Percentiles rank a stretch among this genome's conserved stretches.
phyloP scores from a whole-genome alignment of 2,797 vertebrate genomes.

The Lithobates pipiens region DNA sequence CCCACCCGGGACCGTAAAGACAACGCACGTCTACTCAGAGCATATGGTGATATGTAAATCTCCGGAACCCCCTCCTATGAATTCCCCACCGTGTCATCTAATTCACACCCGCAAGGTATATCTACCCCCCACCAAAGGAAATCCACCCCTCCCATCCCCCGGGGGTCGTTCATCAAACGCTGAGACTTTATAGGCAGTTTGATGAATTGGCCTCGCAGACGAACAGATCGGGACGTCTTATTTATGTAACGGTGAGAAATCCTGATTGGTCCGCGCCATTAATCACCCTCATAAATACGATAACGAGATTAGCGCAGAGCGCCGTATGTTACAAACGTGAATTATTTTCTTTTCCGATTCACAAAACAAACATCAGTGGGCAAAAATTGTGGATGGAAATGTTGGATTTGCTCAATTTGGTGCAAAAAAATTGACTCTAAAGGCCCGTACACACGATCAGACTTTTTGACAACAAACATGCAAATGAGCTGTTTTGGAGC shows the following conservation, averaged over 20 bases:
- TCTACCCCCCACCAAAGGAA: not conserved
- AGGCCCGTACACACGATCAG: too few species aligned
- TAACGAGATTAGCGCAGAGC: not conserved
- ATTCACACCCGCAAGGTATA: not conserved
- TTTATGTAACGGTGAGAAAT: not conserved
- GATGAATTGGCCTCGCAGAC: conserved; percentile 10
- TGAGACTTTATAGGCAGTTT: not conserved
- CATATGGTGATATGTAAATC: not conserved
- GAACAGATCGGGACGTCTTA: conserved; percentile 8
- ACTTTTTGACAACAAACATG: too few species aligned
- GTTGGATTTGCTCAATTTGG: too few species aligned
- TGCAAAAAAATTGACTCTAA: too few species aligned
- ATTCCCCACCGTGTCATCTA: not conserved
- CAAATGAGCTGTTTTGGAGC: too few species aligned
- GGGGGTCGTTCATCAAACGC: not conserved
- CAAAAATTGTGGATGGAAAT: too few species aligned
- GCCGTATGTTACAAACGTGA: not conserved
- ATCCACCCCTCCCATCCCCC: not conserved
- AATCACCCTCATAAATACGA: conserved; percentile 10
- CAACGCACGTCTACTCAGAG: not conserved
- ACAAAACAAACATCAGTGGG: too few species aligned
- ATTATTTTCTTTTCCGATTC: too few species aligned
- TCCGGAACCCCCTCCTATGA: not conserved
- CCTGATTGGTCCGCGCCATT: not conserved
- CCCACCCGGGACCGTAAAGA: too few species aligned